Percentiles rank a stretch among this genome's conserved stretches.
Evolutionary conservation across 2,888 invertebrate species (phyloP).

Genomic region (Drosophila atroscutellata): DNA sequence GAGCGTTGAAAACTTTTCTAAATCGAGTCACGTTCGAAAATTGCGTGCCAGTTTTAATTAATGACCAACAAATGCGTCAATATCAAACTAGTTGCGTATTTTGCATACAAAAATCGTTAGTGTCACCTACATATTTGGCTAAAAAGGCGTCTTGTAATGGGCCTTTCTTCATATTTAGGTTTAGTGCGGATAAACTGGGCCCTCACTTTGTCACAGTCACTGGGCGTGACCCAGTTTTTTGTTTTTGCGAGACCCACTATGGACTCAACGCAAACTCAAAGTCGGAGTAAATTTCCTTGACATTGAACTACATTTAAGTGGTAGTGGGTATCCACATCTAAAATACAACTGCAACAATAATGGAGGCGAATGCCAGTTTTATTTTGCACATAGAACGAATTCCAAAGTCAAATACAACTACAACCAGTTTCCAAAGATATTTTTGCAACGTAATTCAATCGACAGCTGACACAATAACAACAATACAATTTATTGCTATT

Average conservation of each 20-base stretch:
- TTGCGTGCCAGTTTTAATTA: constrained; percentile 67
- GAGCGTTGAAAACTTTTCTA: constrained; percentile 39
- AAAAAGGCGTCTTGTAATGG: constrained; percentile 37
- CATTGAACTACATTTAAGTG: constrained; percentile 71
- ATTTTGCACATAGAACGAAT: constrained; percentile 61
- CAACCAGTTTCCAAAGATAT: constrained; percentile 57
- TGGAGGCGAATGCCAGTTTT: constrained; percentile 47
- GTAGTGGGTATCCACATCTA: constrained; percentile 28
- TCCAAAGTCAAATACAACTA: constrained; percentile 52
- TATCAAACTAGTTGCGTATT: constrained; percentile 25
- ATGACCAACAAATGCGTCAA: constrained; percentile 50
- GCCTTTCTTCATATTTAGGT: constrained; percentile 38
- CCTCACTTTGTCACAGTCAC: constrained; percentile 5
- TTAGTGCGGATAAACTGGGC: constrained; percentile 33
- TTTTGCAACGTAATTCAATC: constrained; percentile 52
- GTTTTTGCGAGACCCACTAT: constrained; percentile 19
- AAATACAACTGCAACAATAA: constrained; percentile 5
- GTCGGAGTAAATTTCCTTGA: constrained; percentile 63
- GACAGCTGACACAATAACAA: constrained; percentile 43
- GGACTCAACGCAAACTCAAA: not conserved
- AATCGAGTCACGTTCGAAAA: constrained; percentile 60
- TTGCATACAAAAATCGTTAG: constrained; percentile 12
- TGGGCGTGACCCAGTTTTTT: constrained; percentile 53
- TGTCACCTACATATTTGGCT: constrained; percentile 34
- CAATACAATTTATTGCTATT: constrained; percentile 39